A percentile compares a stretch with the other conserved stretches of the same genome.
Evolutionary conservation across 2,113 vertebrate species (phyloP).

Genomic region (Silurus asotus): DNA sequence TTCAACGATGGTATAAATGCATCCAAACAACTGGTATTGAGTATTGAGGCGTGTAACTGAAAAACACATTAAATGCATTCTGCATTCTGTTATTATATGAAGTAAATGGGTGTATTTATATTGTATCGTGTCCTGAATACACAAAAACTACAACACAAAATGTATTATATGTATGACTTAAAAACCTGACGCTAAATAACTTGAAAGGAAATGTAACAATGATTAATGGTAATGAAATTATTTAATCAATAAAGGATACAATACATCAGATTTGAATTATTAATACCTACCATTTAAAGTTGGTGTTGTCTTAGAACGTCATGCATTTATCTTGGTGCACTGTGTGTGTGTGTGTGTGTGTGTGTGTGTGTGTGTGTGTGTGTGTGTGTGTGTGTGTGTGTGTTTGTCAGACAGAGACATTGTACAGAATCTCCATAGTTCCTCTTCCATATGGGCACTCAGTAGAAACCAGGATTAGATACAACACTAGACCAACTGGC

Average conservation of each 20-base stretch:
- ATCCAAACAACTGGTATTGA: neutral
- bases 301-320: neutral
- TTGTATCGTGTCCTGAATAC: neutral
- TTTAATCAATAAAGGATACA: neutral
- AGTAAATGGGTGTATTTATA: neutral
- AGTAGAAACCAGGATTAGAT: slow-evolving; percentile 61
- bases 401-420: slow-evolving; percentile 47
- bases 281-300: neutral
- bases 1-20: slow-evolving; percentile 26
- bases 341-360: neutral
- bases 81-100: neutral
- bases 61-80: neutral
- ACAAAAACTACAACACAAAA: neutral
- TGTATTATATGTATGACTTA: neutral
- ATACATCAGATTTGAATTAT: neutral
- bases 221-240: neutral
- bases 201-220: neutral
- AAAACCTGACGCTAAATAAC: neutral
- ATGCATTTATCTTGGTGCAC: neutral
- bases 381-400: slow-evolving; percentile 20
- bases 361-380: slow-evolving; percentile 20
- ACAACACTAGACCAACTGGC: slow-evolving; percentile 71
- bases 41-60: neutral
- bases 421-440: slow-evolving; percentile 48
- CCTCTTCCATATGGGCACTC: slow-evolving; percentile 71